Conservation (phyloP, 2,797 vertebrate genomes). For the Sternarchorhynchus goeldii region DNA sequence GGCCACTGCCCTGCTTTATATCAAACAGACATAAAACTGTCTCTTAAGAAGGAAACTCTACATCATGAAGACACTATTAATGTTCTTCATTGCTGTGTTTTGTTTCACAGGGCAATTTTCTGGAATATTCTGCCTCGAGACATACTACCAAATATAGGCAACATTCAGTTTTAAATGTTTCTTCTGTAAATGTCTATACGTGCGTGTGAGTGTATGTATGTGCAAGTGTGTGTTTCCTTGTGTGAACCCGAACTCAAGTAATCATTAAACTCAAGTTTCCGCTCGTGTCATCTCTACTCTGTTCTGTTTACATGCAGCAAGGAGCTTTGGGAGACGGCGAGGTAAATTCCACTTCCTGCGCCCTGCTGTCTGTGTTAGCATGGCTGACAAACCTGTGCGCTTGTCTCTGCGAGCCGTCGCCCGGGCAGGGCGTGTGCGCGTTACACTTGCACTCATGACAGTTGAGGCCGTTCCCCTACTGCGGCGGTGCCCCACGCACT, state of each 20-base stretch:
- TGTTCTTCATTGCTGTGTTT: neutral
- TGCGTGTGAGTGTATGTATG: neutral
- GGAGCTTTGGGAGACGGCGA: conserved; percentile 99
- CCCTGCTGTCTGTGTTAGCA: conserved; percentile 59
- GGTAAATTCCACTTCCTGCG: conserved; percentile 83
- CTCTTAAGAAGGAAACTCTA: neutral
- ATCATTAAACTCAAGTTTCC: neutral
- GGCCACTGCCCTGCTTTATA: neutral
- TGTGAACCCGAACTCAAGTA: neutral
- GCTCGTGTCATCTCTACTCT: conserved; percentile 67
- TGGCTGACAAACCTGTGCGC: conserved; percentile 46
- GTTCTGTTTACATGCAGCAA: conserved; percentile 96
- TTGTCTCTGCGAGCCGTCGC: conserved; percentile 9
- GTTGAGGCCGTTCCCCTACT: too few relatives aligned
- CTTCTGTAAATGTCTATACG: neutral
- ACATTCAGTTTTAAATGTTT: neutral
- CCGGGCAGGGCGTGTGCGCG: neutral
- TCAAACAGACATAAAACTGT: neutral
- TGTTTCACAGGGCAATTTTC: neutral
- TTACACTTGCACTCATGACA: neutral
- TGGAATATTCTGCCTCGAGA: too few relatives aligned
- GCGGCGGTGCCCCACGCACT: too few relatives aligned
- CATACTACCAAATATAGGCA: too few relatives aligned
- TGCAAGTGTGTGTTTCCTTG: neutral
- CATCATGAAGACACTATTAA: neutral